Evolutionary conservation across 2,888 invertebrate species (phyloP).

Genomic region (Drosophila tanythrix): DNA sequence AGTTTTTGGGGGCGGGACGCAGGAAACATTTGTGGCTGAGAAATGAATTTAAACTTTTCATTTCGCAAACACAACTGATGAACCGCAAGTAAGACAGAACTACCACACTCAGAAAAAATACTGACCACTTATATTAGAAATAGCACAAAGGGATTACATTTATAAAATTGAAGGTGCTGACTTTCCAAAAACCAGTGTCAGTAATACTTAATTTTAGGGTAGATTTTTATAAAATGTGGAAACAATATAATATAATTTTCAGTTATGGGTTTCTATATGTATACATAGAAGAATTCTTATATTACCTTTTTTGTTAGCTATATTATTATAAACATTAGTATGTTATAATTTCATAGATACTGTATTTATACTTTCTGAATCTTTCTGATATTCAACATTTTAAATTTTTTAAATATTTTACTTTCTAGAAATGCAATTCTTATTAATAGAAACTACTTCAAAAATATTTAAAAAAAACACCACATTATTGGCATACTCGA

Average conservation of each 20-base stretch:
- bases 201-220: not conserved
- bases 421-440: not conserved
- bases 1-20: conserved; percentile 8
- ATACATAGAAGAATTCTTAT: not conserved
- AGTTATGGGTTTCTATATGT: not conserved
- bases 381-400: fast-evolving
- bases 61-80: conserved; percentile 15
- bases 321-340: not conserved
- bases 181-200: too few species aligned
- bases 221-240: not conserved
- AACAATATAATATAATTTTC: not conserved
- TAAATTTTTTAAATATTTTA: not conserved
- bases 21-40: conserved; percentile 47
- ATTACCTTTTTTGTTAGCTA: not conserved
- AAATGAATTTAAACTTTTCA: conserved; percentile 62
- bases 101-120: not conserved
- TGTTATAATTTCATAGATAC: not conserved
- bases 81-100: not conserved
- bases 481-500: not conserved
- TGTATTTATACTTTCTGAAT: not conserved
- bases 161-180: not conserved
- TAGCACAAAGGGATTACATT: not conserved
- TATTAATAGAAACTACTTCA: not conserved
- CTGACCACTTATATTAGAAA: not conserved
- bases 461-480: not conserved